Evolutionary conservation across 2,797 vertebrate species (phyloP).

Genomic region (Falco columbarius): DNA sequence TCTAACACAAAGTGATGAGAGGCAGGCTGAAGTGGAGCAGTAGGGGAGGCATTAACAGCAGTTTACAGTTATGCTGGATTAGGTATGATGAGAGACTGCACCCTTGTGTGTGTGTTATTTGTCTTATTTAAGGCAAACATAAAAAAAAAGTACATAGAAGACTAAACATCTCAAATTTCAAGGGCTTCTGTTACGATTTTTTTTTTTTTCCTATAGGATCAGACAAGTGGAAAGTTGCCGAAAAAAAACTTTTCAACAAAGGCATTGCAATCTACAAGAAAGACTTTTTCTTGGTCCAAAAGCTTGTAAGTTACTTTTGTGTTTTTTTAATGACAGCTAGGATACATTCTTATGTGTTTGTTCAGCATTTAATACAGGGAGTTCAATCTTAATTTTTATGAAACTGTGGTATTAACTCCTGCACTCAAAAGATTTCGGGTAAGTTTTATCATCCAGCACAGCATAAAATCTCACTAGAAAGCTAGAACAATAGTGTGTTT

Average conservation of each 20-base stretch:
- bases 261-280: conserved; percentile 94
- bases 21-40: neutral
- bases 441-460: neutral
- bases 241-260: conserved; percentile 95
- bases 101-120: neutral
- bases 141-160: neutral
- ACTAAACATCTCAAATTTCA: neutral
- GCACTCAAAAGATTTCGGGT: neutral
- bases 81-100: neutral
- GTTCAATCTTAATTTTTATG: neutral
- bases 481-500: neutral
- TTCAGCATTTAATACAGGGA: neutral
- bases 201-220: conserved; percentile 82
- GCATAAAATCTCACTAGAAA: neutral
- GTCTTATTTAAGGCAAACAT: neutral
- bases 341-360: neutral
- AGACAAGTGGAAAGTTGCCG: conserved; percentile 90
- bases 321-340: neutral
- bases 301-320: conserved; percentile 83
- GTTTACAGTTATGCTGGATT: neutral
- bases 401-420: neutral
- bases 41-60: neutral
- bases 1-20: neutral
- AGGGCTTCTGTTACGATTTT: neutral
- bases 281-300: conserved; percentile 98